phyloP scores from a whole-genome alignment of 2,888 invertebrate genomes.

The Macroteleia sp. region DNA sequence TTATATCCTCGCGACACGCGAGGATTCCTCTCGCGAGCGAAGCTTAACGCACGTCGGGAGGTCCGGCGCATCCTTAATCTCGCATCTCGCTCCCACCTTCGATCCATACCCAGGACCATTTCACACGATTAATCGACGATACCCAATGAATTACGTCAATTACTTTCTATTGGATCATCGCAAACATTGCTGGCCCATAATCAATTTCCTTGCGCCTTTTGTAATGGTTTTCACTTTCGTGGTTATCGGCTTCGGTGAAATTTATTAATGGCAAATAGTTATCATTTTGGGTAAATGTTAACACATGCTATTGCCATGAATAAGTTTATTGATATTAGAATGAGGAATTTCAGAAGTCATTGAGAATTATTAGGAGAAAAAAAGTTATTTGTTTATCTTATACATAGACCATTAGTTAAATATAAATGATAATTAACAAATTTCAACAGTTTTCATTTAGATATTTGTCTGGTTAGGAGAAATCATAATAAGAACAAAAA shows the following conservation, averaged over 20 bases:
- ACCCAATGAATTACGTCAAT: constrained; percentile 63
- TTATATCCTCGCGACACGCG: constrained; percentile 70
- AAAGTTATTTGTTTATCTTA: no score
- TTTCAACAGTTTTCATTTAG: no score
- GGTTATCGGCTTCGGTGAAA: background rate
- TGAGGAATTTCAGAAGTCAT: no score
- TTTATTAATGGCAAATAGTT: background rate
- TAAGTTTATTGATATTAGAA: no score
- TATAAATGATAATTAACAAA: no score
- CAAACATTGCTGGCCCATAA: constrained; percentile 20
- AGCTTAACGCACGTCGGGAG: constrained; percentile 57
- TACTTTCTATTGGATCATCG: constrained; percentile 56
- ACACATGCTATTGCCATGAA: no score
- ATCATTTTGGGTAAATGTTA: constrained; percentile 1
- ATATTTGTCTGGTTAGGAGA: no score
- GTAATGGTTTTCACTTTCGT: constrained; percentile 34
- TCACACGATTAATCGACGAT: constrained; percentile 47
- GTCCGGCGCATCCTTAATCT: constrained; percentile 53
- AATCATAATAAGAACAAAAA: no score
- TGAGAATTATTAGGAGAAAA: no score
- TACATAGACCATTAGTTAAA: no score
- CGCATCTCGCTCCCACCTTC: constrained; percentile 20
- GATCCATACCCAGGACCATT: constrained; percentile 31
- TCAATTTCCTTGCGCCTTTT: constrained; percentile 33
- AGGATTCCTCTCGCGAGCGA: constrained; percentile 54